Base-by-base conservation (phyloP, 2,888 invertebrate species). In the Heliconius ismenius region DNA sequence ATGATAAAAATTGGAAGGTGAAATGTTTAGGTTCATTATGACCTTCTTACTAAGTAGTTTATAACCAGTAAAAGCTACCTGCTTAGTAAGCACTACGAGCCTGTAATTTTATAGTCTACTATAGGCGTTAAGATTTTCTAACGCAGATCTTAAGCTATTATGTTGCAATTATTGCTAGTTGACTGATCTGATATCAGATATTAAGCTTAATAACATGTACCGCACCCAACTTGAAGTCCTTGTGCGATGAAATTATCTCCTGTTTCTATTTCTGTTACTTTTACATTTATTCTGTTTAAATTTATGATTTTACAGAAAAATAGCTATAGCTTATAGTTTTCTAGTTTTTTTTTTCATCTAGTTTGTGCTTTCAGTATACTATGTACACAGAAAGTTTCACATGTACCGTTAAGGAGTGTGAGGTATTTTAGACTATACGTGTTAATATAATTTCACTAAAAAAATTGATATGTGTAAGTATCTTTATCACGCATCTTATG, bases 151-250 rank as follows among this genome's bases (percentile, higher is more conserved):
- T 26, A 39, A 58, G 64, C n/a, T 65, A 58, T 86, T 86, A 87
- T 9, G 84, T 86, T 83, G 88, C 86, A 87, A 88, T 89, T 87
- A 87, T 87, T 85, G 84, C 84, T 81, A 81, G 83, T 82, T 83
- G 84, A 89, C 87, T 86, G 89, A 88, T 89, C 87, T 83, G 84
- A 86, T 84, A 85, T 84, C 86, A 83, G 84, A 84, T 84, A 84
- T 85, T 84, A 83, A 85, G 83, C 84, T 83, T 85, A 79, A 79
- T 60, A 78, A 73, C 72, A 49, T 65, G 49, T 36, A 75, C 49
- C 75, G 43, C 77, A 73, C 75, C 72, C 43, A 67, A 18, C 67
- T 73, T 49, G 72, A 72, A 60, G 75, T 43, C 75, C 72, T 75
- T 70, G 65, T 32, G 43, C 58, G 65, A 64, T 74, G 24, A 65